Base-by-base conservation (phyloP, 2,797 vertebrate genomes). In the Coreius guichenoti region DNA sequence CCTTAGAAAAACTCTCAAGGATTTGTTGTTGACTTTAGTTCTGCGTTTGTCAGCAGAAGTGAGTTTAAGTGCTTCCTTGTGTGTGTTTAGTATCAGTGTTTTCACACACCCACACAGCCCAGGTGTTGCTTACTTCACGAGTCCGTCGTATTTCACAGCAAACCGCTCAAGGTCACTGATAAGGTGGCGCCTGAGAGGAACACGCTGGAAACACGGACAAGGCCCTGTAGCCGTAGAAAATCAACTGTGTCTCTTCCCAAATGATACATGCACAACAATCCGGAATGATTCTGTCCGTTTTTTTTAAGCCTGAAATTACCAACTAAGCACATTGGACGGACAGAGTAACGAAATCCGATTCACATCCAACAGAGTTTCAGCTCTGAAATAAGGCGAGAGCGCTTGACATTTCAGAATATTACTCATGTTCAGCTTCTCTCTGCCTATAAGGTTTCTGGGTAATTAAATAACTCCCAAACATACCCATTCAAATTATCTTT, bases 281-380 rank as follows among this genome's bases (percentile, higher is more conserved):
- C 67, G 47, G 29, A 86, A 78, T 63, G 1, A 87, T 80, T 82
- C 91, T 91, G 89, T 88, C 90, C 84, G 29, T 70, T 75, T 26
- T 70, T 75, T 31, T 81, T 81, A 79, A 88, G 19, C 29, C 31
- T 31, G 21, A 84, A 31, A 77, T 43, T 33, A 69, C 12, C 13
- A 49, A 74, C 47, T 72, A 33, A 43, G 17, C 54, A 31, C 17
- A 51, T 36, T 26, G 3, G 21, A n/a, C 1, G 4, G 69, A 26
- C 7, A 2, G n/a, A 31, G 13, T 5, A 61, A 61, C 75, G 45
- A 78, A 61, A 78, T 56, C 23, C 19, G 65, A 16, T 61, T 61
- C 23, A 17, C 54, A 39, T 26, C 21, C 4, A 23, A n/a, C 45
- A 61, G 29, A 45, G 39, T 67, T 80, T 47, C 5, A 33, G 43